phyloP scores from a whole-genome alignment of 1,140 invertebrate species.

The Orchestia grillus region DNA sequence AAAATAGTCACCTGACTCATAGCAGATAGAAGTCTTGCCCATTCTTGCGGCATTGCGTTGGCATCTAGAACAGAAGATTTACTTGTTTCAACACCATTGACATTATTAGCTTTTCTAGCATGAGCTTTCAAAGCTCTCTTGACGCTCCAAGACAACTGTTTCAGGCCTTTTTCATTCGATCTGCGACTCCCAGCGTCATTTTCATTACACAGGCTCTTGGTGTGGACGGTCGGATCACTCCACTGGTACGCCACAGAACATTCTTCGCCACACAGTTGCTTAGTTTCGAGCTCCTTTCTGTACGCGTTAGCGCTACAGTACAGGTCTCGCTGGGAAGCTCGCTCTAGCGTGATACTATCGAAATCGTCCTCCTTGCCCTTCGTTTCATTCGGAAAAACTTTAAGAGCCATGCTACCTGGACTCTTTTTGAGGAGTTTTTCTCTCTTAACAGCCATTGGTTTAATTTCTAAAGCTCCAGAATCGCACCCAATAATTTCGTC shows the following conservation, averaged over 20 bases:
- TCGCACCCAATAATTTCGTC: background rate
- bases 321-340: background rate
- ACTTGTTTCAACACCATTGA: background rate
- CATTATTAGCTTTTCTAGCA: background rate
- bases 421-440: constrained; percentile 28
- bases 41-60: background rate
- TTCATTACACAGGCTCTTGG: background rate
- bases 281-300: background rate
- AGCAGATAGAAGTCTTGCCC: background rate
- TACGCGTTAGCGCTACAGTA: background rate
- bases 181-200: background rate
- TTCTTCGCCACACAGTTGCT: background rate
- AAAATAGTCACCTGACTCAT: constrained; percentile 14
- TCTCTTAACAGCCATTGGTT: background rate
- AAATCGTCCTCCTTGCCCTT: background rate
- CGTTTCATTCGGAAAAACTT: background rate
- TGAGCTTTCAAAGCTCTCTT: background rate
- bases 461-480: background rate
- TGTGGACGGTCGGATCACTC: background rate
- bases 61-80: background rate
- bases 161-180: background rate
- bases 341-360: constrained; percentile 22
- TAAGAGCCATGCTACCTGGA: background rate
- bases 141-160: background rate
- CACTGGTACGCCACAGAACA: background rate